Evolutionary conservation across 1,140 invertebrate species (phyloP).

Genomic region (Pseudoatta argentina): DNA sequence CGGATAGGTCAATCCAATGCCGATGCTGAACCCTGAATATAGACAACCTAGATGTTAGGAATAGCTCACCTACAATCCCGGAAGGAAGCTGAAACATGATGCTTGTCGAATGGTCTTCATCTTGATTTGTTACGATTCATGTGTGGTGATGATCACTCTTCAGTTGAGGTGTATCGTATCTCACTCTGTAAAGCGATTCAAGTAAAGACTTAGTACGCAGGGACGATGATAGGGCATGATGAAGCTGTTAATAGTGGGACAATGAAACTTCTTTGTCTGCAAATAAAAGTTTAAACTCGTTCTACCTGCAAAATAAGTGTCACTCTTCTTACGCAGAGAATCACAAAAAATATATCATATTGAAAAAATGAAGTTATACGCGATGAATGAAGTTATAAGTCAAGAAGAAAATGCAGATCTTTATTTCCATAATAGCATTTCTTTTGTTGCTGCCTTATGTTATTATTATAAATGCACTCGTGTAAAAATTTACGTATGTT

Average conservation of each 20-base stretch:
- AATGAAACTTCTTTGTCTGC: constrained; percentile 86
- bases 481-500: background rate
- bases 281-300: constrained; percentile 73
- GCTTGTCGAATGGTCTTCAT: constrained; percentile 81
- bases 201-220: constrained; percentile 84
- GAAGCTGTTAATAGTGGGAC: constrained; percentile 81
- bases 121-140: constrained; percentile 77
- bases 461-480: background rate
- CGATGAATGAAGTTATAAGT: background rate
- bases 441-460: background rate
- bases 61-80: constrained; percentile 84
- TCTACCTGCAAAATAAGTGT: constrained; percentile 52
- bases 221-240: constrained; percentile 76
- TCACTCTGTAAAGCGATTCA: constrained; percentile 85
- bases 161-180: constrained; percentile 67
- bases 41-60: constrained; percentile 85
- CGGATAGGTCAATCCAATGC: constrained; percentile 91
- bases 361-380: constrained; percentile 23
- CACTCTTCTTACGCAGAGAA: constrained; percentile 46
- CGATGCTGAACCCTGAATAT: constrained; percentile 90
- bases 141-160: constrained; percentile 73
- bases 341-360: constrained; percentile 4
- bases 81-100: constrained; percentile 85
- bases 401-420: background rate
- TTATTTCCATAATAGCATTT: background rate